Conservation (phyloP, 1,140 invertebrate genomes). For the Glomeris maerens region DNA sequence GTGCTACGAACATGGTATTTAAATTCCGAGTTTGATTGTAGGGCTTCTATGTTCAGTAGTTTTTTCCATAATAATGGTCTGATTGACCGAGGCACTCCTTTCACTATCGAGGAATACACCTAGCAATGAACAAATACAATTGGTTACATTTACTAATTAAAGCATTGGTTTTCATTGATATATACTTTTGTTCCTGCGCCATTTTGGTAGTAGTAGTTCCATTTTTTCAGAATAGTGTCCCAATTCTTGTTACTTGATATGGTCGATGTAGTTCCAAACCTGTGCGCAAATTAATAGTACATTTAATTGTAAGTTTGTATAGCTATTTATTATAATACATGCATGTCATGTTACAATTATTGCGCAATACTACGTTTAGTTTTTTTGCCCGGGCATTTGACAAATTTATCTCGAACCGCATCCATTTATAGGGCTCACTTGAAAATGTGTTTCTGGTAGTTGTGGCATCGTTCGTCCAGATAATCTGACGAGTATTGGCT, state of each 20-base stretch:
- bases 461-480: neutral
- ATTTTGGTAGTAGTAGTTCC: neutral
- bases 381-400: too few species aligned
- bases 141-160: neutral
- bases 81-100: neutral
- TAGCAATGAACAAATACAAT: neutral
- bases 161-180: neutral
- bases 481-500: neutral
- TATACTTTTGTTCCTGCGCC: neutral
- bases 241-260: neutral
- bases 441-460: neutral
- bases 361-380: neutral
- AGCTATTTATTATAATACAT: neutral
- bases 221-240: slow-evolving; percentile 2
- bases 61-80: neutral
- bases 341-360: neutral
- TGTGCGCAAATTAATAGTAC: neutral
- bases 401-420: too few species aligned
- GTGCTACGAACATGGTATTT: neutral
- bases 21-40: neutral
- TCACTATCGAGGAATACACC: neutral
- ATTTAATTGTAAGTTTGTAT: neutral
- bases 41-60: neutral
- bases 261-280: neutral
- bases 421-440: too few species aligned